Evolutionary conservation across 2,797 vertebrate genomes (phyloP).

Genomic region (Darevskia nairensis): DNA sequence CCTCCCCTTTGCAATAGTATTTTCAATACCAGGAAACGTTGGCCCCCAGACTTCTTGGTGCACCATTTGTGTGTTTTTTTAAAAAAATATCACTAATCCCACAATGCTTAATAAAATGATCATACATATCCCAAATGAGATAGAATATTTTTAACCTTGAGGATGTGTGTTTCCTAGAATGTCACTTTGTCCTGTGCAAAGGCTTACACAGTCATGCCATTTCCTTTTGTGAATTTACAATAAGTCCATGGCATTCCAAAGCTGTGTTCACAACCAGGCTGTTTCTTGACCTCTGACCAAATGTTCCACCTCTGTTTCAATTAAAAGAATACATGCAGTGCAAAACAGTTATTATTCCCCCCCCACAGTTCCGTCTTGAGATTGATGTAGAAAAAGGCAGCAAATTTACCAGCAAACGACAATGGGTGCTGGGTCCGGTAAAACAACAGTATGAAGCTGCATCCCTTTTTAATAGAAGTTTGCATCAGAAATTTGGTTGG

Average conservation of each 20-base stretch:
- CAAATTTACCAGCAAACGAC: not conserved
- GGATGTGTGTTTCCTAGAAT: slow-evolving; percentile 25
- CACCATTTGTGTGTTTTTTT: not conserved
- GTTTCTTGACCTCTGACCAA: slow-evolving; percentile 51
- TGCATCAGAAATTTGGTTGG: too few relatives aligned
- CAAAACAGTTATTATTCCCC: not conserved
- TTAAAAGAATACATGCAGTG: slow-evolving; percentile 30
- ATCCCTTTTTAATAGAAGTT: too few relatives aligned
- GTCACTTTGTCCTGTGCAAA: slow-evolving; percentile 29
- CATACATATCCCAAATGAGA: not conserved
- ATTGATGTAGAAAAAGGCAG: not conserved
- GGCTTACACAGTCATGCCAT: not conserved
- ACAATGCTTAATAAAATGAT: not conserved
- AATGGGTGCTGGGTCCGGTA: too few relatives aligned
- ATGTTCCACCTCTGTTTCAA: slow-evolving; percentile 36
- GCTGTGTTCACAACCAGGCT: slow-evolving; percentile 1
- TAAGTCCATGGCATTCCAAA: slow-evolving; percentile 28
- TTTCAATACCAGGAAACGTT: not conserved
- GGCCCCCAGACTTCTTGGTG: accelerated
- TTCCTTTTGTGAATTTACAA: slow-evolving; percentile 21
- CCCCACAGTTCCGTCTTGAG: not conserved
- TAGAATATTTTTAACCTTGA: slow-evolving; percentile 9
- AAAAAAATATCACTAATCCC: not conserved
- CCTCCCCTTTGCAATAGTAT: too few relatives aligned
- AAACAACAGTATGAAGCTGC: too few relatives aligned